Percentiles rank a stretch among this genome's conserved stretches.
Evolutionary conservation across 2,888 invertebrate species (phyloP).

Genomic region (Sarcophaga rosellei): DNA sequence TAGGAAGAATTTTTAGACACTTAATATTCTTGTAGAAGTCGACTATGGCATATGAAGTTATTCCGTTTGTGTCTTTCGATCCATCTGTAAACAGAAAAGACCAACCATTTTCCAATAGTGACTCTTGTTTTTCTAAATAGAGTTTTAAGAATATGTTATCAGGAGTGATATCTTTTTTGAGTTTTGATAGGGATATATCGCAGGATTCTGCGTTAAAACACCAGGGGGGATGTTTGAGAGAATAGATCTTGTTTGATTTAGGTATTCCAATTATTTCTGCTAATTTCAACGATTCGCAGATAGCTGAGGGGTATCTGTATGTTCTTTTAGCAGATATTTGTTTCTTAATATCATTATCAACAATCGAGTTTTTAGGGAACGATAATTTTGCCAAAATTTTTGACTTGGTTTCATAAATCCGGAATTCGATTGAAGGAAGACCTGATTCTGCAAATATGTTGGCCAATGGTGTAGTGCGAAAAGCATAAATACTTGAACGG

Average conservation of each 20-base stretch:
- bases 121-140: neutral
- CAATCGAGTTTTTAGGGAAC: neutral
- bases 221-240: neutral
- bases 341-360: neutral
- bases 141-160: neutral
- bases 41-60: neutral
- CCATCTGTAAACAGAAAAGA: conserved; percentile 12
- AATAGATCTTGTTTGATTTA: neutral
- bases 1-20: neutral
- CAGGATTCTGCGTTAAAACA: neutral
- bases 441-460: neutral
- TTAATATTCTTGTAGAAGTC: neutral
- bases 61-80: neutral
- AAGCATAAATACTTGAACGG: neutral
- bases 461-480: neutral
- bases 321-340: neutral
- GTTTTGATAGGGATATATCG: neutral
- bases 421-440: neutral
- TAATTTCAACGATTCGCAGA: neutral
- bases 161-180: neutral
- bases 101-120: neutral
- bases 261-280: neutral
- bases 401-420: neutral
- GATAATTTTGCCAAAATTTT: neutral
- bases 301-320: neutral